phyloP scores from a whole-genome alignment of 2,888 invertebrate species.

The Drosophila neonasuta region DNA sequence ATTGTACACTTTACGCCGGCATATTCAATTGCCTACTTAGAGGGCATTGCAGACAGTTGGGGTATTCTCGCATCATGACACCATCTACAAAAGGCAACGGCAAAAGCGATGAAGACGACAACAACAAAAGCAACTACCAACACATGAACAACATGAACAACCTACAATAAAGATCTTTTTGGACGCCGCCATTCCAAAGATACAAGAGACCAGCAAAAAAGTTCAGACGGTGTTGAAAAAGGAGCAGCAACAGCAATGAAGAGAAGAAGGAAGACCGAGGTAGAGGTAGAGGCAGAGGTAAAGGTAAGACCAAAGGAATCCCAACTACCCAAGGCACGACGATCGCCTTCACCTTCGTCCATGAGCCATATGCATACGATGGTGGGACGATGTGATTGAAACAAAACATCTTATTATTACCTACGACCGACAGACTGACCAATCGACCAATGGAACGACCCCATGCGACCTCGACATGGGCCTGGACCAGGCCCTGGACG shows the following conservation, averaged over 20 bases:
- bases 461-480: constrained; percentile 72
- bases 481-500: constrained; percentile 37
- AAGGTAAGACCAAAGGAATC: constrained; percentile 31
- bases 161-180: constrained; percentile 46
- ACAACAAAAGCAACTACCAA: constrained; percentile 5
- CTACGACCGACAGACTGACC: constrained; percentile 48
- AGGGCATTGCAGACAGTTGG: constrained; percentile 7
- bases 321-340: constrained; percentile 28
- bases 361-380: constrained; percentile 40
- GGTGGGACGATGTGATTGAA: constrained; percentile 77
- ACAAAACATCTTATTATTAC: constrained; percentile 78
- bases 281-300: constrained; percentile 3
- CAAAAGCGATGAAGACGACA: constrained; percentile 10
- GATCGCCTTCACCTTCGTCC: constrained; percentile 46
- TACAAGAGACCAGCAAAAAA: constrained; percentile 30
- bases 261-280: neutral
- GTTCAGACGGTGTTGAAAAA: constrained; percentile 28
- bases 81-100: constrained; percentile 49
- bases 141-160: constrained; percentile 27
- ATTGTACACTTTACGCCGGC: constrained; percentile 10
- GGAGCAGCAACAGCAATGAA: constrained; percentile 23
- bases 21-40: constrained; percentile 38
- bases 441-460: constrained; percentile 63
- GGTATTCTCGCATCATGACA: constrained; percentile 61
- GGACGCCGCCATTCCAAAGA: constrained; percentile 33